phyloP scores from a whole-genome alignment of 2,797 vertebrate species.

The Pseudotriccus pelzelni region DNA sequence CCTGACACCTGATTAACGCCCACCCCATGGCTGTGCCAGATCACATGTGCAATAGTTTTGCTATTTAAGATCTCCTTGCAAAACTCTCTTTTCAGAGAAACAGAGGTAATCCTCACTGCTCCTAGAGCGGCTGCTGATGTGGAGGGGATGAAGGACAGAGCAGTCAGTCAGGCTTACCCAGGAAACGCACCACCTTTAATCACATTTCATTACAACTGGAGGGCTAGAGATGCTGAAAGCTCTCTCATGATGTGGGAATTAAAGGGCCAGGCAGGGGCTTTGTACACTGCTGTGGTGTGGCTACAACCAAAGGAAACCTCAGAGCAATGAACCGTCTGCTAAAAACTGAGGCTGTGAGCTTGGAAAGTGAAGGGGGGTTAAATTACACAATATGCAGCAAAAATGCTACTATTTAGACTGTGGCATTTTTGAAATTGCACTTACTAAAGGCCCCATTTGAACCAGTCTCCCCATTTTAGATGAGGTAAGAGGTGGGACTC shows the following conservation, averaged over 20 bases:
- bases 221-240: constrained; percentile 6
- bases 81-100: neutral
- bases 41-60: neutral
- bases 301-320: neutral
- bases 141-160: neutral
- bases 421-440: neutral
- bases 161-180: constrained; percentile 35
- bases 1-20: neutral
- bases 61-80: neutral
- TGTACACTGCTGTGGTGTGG: neutral
- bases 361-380: neutral
- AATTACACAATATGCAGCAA: neutral
- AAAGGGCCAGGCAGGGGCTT: constrained; percentile 24
- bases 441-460: neutral
- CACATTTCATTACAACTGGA: constrained; percentile 19
- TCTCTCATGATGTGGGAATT: neutral
- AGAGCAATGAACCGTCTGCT: neutral
- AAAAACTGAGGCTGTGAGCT: neutral
- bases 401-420: neutral
- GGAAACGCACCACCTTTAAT: constrained; percentile 44
- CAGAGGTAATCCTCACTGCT: neutral
- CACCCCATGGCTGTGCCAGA: neutral
- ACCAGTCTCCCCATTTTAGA: neutral
- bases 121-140: neutral
- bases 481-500: neutral